These are phyloP conservation scores for Dufourea novaeangliae DNA, from an alignment of 1,140 invertebrate genomes.

Conservation along the genomic window DNA sequence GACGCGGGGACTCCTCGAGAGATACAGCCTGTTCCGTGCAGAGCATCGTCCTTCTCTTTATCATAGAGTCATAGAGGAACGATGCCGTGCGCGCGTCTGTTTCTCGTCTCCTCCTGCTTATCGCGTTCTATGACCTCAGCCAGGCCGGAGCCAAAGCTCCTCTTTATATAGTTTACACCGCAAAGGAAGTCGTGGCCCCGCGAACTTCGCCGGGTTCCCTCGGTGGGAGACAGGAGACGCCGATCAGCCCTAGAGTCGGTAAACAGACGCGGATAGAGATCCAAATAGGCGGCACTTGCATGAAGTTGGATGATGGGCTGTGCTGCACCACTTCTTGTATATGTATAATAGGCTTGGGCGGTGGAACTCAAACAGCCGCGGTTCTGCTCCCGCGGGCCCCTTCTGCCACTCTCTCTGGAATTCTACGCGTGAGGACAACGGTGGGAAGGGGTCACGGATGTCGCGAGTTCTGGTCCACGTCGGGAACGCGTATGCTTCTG, in stretches of 20 bases:
- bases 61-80: no score
- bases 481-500: not conserved
- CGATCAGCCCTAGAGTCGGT: slow-evolving; percentile 33
- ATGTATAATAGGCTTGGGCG: slow-evolving; percentile 40
- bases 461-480: not conserved
- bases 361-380: slow-evolving; percentile 58
- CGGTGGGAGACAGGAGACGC: slow-evolving; percentile 31
- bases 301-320: slow-evolving; percentile 49
- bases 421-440: slow-evolving; percentile 12
- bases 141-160: slow-evolving; percentile 18
- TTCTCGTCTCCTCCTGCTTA: slow-evolving; percentile 23
- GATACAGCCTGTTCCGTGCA: not conserved
- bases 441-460: not conserved
- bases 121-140: slow-evolving; percentile 7
- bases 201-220: slow-evolving; percentile 48
- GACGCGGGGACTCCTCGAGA: slow-evolving; percentile 1
- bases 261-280: slow-evolving; percentile 60
- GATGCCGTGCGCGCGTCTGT: slow-evolving; percentile 15
- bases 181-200: slow-evolving; percentile 55
- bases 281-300: slow-evolving; percentile 52
- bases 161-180: slow-evolving; percentile 36
- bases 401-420: slow-evolving; percentile 28
- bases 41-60: slow-evolving; percentile 5
- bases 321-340: slow-evolving; percentile 36
- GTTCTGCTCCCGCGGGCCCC: not conserved